A percentile compares a stretch with the other conserved stretches of the same genome.
These are phyloP conservation scores for Mesocentrotus franciscanus DNA, from an alignment of 53 echinoderm and acorn worm genomes.

Conservation along the genomic window DNA sequence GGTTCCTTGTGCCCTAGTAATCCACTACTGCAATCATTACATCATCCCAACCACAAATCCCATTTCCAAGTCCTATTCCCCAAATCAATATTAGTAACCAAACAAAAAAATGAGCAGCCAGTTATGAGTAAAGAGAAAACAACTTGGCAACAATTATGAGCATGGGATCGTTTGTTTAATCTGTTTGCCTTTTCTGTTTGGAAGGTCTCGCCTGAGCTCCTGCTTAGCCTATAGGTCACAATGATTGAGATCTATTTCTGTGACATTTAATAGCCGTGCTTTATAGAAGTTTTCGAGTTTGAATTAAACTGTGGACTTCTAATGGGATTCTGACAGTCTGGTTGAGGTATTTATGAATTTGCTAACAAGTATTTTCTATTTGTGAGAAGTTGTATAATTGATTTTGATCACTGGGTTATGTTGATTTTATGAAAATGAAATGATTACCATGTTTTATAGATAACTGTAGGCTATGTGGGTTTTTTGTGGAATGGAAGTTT, in stretches of 20 bases:
- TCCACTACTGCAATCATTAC: neutral
- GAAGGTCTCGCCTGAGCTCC: slow-evolving; percentile 12
- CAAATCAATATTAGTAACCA: neutral
- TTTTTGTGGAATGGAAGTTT: neutral
- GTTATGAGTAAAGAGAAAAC: slow-evolving; percentile 21
- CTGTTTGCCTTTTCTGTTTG: slow-evolving; percentile 45
- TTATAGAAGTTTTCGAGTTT: neutral
- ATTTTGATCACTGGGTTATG: neutral
- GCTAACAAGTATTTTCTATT: neutral
- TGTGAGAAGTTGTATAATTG: neutral
- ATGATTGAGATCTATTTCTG: slow-evolving; percentile 13
- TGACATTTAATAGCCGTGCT: neutral
- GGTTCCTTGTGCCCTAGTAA: neutral
- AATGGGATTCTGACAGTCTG: neutral
- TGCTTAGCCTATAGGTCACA: slow-evolving; percentile 9
- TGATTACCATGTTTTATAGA: neutral
- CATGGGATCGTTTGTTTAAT: slow-evolving; percentile 42
- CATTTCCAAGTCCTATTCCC: neutral
- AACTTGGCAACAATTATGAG: slow-evolving; percentile 46
- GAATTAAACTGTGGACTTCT: neutral
- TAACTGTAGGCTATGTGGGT: too few species aligned
- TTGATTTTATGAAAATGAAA: neutral
- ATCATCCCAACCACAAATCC: slow-evolving; percentile 29
- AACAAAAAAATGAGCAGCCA: neutral
- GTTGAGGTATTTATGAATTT: neutral